Percentiles rank a stretch among this genome's conserved stretches.
phyloP scores from a whole-genome alignment of 2,888 invertebrate species.

The Halocaridina rubra region DNA sequence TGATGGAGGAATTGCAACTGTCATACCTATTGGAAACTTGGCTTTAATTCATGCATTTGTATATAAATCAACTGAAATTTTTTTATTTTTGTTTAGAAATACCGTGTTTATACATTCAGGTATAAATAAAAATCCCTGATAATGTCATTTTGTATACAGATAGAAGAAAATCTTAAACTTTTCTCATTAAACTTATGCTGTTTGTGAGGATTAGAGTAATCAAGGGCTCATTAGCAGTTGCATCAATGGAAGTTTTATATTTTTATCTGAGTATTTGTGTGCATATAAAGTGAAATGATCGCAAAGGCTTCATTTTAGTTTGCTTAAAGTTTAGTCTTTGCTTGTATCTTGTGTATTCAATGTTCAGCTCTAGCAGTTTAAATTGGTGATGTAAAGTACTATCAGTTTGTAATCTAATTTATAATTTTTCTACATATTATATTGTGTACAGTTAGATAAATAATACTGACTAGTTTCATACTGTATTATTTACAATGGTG shows the following conservation, averaged over 20 bases:
- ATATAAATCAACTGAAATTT: constrained; percentile 30
- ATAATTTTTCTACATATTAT: constrained; percentile 44
- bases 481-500: constrained; percentile 55
- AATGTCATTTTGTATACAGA: too few relatives aligned
- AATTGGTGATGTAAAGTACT: constrained; percentile 26
- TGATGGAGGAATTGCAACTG: constrained; percentile 14
- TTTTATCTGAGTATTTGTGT: too few relatives aligned
- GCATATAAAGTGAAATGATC: too few relatives aligned
- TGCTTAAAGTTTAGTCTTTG: not conserved
- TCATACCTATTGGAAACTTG: constrained; percentile 18
- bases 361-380: constrained; percentile 29
- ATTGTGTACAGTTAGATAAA: constrained; percentile 37
- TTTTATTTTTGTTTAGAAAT: not conserved
- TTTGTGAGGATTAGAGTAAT: too few relatives aligned
- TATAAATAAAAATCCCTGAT: too few relatives aligned
- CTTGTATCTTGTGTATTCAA: constrained; percentile 15
- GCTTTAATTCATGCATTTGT: constrained; percentile 57
- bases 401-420: constrained; percentile 23
- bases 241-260: too few relatives aligned
- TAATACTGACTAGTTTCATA: constrained; percentile 46
- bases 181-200: too few relatives aligned
- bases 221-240: too few relatives aligned
- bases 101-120: constrained; percentile 10
- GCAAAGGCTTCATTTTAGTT: constrained; percentile 1
- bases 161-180: too few relatives aligned